A percentile compares a stretch with the other conserved stretches of the same genome.
These are phyloP conservation scores for Sinohyriopsis cumingii DNA, from an alignment of 2,888 invertebrate species.

Conservation along the genomic window DNA sequence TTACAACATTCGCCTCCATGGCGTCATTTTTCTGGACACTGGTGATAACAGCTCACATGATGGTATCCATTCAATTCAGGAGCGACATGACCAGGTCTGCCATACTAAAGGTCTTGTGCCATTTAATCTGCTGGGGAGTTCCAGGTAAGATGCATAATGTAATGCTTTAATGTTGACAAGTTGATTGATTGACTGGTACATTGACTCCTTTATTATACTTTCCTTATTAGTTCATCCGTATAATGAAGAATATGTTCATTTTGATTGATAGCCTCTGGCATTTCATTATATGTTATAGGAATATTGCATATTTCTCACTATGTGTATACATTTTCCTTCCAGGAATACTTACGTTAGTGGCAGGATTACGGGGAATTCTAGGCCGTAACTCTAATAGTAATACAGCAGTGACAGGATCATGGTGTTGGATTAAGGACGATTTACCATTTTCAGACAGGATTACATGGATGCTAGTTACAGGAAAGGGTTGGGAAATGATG, in stretches of 20 bases:
- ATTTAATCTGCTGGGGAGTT: constrained; percentile 13
- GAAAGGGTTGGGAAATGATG: constrained; percentile 39
- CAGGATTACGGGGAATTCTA: constrained; percentile 13
- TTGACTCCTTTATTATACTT: no score
- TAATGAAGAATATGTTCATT: no score
- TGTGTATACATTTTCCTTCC: no score
- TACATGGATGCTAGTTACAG: constrained; percentile 36
- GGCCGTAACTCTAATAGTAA: constrained; percentile 16
- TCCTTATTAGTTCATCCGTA: no score
- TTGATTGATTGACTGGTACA: no score
- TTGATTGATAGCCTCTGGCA: no score
- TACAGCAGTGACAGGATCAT: constrained; percentile 31
- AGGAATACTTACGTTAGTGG: constrained; percentile 17
- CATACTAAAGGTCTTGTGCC: constrained; percentile 8
- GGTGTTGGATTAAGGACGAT: constrained; percentile 39
- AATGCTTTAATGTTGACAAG: no score
- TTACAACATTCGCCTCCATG: constrained; percentile 16
- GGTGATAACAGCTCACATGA: constrained; percentile 15
- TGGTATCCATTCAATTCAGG: constrained; percentile 7
- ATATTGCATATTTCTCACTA: no score
- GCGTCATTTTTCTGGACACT: constrained; percentile 22
- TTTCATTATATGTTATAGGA: no score
- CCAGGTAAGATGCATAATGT: constrained; percentile 10
- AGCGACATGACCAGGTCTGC: not conserved
- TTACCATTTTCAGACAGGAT: constrained; percentile 1